Conservation (phyloP, 2,888 invertebrate genomes). For the Morpho achilles region DNA sequence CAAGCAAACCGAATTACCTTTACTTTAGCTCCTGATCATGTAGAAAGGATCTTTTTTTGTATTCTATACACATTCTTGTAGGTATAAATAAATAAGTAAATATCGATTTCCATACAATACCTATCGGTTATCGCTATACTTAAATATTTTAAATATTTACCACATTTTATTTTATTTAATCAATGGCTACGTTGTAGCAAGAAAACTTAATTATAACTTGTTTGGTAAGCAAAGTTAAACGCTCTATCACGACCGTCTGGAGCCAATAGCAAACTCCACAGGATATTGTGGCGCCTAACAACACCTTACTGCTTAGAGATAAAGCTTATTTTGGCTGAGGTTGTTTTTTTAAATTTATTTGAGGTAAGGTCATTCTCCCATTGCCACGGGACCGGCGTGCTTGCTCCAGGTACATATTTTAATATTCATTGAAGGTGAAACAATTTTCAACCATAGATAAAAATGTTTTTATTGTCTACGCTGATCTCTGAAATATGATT, state of each 20-base stretch:
- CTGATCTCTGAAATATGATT: no score
- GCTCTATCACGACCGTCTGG: slow-evolving; percentile 33
- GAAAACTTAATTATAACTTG: slow-evolving; percentile 29
- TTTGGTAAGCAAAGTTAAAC: slow-evolving; percentile 29
- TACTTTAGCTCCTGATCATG: no score
- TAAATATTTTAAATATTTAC: no score
- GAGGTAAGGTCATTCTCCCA: slow-evolving; percentile 38
- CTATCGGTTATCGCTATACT: no score
- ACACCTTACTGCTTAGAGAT: slow-evolving; percentile 23
- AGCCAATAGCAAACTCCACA: slow-evolving; percentile 24
- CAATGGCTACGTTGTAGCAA: slow-evolving; percentile 5
- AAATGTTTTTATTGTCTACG: no score
- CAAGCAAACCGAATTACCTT: no score
- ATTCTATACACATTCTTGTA: no score
- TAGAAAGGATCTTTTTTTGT: no score
- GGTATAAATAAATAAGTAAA: no score
- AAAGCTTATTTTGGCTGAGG: slow-evolving; percentile 15
- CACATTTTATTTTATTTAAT: no score
- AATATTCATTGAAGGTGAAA: slow-evolving; percentile 25
- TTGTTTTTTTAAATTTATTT: slow-evolving; percentile 10
- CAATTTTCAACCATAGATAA: not conserved
- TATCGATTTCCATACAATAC: no score
- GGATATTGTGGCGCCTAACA: slow-evolving; percentile 25
- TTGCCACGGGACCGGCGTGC: slow-evolving; percentile 26
- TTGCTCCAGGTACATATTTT: slow-evolving; percentile 26